Conservation (phyloP, 1,140 invertebrate species). For the Euglossa dilemma region DNA sequence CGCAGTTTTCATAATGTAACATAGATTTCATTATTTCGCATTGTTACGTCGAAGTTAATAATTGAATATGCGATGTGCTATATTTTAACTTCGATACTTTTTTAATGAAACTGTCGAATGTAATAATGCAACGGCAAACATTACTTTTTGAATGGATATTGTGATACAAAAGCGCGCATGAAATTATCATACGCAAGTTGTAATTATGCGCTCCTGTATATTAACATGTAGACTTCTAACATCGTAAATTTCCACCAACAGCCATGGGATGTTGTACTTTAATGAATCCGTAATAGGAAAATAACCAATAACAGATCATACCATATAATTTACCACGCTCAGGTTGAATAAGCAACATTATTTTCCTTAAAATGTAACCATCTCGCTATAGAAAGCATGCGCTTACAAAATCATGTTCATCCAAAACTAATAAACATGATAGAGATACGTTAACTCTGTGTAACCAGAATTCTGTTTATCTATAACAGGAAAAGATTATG, state of each 20-base stretch:
- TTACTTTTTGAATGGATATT: not conserved
- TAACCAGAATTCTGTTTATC: too few relatives aligned
- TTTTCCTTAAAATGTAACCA: not conserved
- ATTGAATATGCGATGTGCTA: not conserved
- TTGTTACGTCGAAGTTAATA: not conserved
- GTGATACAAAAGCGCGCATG: not conserved
- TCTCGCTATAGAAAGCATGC: not conserved
- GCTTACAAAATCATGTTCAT: not conserved
- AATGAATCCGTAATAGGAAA: not conserved
- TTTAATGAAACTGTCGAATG: not conserved
- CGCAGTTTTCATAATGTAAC: not conserved
- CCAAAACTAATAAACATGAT: not conserved
- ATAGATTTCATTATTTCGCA: slow-evolving; percentile 4
- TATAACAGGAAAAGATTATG: too few relatives aligned
- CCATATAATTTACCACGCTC: not conserved
- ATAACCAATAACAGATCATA: not conserved
- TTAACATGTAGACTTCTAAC: not conserved
- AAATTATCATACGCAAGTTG: slow-evolving; percentile 1
- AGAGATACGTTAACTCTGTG: too few relatives aligned
- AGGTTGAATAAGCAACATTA: not conserved
- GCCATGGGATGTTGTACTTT: not conserved
- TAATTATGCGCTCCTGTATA: not conserved
- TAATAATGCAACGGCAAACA: not conserved
- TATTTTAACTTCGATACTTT: slow-evolving; percentile 5
- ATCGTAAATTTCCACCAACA: not conserved